phyloP scores from a whole-genome alignment of 2,113 vertebrate genomes.

The Prolemur simus region DNA sequence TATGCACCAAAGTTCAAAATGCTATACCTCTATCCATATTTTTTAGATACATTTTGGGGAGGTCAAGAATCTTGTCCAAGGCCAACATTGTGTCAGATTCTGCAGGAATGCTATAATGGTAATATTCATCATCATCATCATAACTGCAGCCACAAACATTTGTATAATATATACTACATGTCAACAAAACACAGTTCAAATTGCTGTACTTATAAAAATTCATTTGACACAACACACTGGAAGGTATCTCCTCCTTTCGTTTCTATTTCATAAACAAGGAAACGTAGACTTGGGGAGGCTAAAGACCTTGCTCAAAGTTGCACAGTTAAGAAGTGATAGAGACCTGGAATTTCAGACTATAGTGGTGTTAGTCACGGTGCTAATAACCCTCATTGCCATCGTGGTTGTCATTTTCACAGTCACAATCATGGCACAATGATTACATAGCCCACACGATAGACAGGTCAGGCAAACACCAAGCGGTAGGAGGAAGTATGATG shows the following conservation, averaged over 20 bases:
- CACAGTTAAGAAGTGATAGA: neutral
- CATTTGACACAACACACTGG: neutral
- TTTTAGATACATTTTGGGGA: neutral
- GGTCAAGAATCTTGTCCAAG: neutral
- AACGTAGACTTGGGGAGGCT: neutral
- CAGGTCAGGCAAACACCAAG: neutral
- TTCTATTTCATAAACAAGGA: neutral
- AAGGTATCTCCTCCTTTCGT: neutral
- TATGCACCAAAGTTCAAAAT: neutral
- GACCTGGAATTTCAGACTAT: neutral
- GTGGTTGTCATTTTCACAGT: neutral
- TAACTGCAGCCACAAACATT: neutral
- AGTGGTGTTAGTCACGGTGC: neutral
- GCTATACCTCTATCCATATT: neutral
- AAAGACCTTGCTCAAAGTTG: neutral
- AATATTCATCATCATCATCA: too few species aligned
- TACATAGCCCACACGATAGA: fast-evolving
- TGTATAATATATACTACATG: neutral
- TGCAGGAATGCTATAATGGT: neutral
- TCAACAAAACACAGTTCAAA: neutral
- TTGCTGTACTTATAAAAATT: neutral
- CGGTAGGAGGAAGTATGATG: neutral
- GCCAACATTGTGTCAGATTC: neutral
- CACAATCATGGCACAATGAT: neutral
- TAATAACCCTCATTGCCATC: neutral